phyloP scores from a whole-genome alignment of 2,797 vertebrate genomes.

The Vultur gryphus region DNA sequence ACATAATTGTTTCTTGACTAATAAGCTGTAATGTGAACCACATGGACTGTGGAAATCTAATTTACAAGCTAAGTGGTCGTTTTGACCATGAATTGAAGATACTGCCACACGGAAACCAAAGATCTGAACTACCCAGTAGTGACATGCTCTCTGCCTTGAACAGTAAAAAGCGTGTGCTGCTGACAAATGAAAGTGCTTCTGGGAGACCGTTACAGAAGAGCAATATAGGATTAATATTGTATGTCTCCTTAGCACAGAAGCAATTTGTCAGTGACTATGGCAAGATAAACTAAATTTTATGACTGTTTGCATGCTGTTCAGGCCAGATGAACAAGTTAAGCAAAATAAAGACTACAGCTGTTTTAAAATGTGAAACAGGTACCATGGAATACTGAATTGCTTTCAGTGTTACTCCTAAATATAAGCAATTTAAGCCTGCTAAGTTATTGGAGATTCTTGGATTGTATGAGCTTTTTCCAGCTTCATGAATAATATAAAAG shows the following conservation, averaged over 20 bases:
- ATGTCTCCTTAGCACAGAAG: neutral
- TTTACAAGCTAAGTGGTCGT: neutral
- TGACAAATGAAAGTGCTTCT: neutral
- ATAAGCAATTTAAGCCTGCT: neutral
- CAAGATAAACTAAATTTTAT: neutral
- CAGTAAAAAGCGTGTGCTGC: neutral
- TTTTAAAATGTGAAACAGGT: neutral
- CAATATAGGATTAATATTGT: neutral
- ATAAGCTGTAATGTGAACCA: neutral
- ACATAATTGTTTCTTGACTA: conserved; percentile 17
- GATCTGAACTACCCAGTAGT: rapidly evolving
- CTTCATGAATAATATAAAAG: neutral
- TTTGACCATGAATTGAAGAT: neutral
- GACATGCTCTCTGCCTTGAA: neutral
- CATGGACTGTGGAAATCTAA: neutral
- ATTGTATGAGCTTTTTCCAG: neutral
- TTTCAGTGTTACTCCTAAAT: neutral
- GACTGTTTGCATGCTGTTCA: neutral
- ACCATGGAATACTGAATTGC: neutral
- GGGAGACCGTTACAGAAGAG: neutral
- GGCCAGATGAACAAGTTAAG: neutral
- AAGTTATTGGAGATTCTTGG: neutral
- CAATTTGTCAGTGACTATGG: neutral
- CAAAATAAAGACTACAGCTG: neutral
- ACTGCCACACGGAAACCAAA: neutral